Base-by-base conservation (phyloP, 2,888 invertebrate genomes). In the Hedya salicella region DNA sequence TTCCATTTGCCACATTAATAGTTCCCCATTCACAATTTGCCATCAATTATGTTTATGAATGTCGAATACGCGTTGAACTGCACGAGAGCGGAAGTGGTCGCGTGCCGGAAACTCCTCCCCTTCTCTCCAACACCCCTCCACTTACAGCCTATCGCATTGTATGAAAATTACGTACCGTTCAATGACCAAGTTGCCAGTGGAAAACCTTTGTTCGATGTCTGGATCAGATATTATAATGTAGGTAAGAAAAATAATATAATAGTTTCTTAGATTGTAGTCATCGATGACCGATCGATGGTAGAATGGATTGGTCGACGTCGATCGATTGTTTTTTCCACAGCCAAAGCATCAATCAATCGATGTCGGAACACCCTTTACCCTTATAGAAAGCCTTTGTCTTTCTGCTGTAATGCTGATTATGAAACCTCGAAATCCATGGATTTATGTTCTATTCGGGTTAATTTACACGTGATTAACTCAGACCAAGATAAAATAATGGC, bases 91-190 rank as follows among this genome's bases (percentile, higher is more conserved):
- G 77, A 73, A 74, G 72, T 60, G 66, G 59, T 70, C 68, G 70
- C 67, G 68, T 73, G 73, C 71, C 76, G 78, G 79, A 77, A 80
- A 73, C 71, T 73, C 73, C 70, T 67, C 70, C 62, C 69, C 68
- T 64, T 61, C 69, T 69, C 71, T 70, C 69, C 69, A 69, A 69
- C 70, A 63, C 71, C 70, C 70, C 68, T 69, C 48, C 52, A 69
- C 40, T 16, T 40, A 30, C 50, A 30, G 50, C 36, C 9, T 36
- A n/a, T 17, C 42, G 63, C 63, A 53, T 67, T 63, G 66, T 68
- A 70, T 70, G 68, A 69, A 68, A 68, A 68, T 69, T 66, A 57
- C 44, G 40, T 49, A 30, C 30, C 40, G 40, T 21, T 40, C 25
- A 30, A 30, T 42, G 42, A 40, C 40, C 60, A 50, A 30, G 50